Evolutionary conservation across 2,888 invertebrate species (phyloP).

Genomic region (Meteorus colon): DNA sequence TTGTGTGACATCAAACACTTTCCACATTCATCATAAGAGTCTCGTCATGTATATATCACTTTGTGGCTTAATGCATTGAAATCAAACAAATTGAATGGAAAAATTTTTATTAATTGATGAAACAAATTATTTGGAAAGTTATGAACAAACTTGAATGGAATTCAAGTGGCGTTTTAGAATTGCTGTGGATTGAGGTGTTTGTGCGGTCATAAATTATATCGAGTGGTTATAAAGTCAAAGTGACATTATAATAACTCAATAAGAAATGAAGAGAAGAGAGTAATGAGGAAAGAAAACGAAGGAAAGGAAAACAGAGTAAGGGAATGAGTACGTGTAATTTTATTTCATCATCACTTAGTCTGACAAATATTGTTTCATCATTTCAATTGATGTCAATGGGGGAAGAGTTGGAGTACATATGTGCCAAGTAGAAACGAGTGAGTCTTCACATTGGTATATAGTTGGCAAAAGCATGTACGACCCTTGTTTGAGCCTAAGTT

Average conservation of each 20-base stretch:
- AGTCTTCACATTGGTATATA: background rate
- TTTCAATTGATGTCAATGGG: constrained; percentile 64
- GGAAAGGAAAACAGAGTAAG: constrained; percentile 15
- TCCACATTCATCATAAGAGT: background rate
- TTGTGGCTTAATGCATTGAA: background rate
- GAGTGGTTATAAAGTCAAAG: background rate
- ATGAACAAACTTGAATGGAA: background rate
- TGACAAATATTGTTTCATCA: constrained; percentile 72
- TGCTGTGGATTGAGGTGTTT: background rate
- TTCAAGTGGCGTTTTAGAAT: background rate
- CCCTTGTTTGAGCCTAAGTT: background rate
- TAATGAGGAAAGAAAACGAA: background rate
- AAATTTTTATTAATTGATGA: background rate
- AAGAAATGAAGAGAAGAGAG: background rate
- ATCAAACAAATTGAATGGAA: background rate
- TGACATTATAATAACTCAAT: constrained; percentile 14
- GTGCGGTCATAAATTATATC: background rate
- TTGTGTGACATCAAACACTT: background rate
- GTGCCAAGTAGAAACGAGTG: background rate
- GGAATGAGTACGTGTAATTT: constrained; percentile 55
- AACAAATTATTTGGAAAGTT: background rate
- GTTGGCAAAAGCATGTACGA: background rate
- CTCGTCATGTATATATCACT: background rate
- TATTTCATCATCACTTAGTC: constrained; percentile 68
- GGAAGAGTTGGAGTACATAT: constrained; percentile 44